Conservation (phyloP, 2,113 vertebrate species). For the Lasiurus cinereus region DNA sequence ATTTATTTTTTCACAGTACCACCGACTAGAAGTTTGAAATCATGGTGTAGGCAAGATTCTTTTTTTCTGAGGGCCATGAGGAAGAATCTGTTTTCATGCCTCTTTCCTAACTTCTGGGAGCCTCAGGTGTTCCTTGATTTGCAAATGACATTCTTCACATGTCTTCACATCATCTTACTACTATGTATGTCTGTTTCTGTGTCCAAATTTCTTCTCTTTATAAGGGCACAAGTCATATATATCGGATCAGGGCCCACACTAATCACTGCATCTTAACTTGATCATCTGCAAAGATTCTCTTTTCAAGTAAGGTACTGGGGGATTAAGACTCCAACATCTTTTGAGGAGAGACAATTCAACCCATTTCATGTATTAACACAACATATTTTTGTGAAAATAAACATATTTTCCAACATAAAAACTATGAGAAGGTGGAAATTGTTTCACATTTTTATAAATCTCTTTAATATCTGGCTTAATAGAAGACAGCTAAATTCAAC, state of each 20-base stretch:
- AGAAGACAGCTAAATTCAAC: background rate
- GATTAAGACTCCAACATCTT: background rate
- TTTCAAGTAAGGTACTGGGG: background rate
- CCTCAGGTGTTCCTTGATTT: background rate
- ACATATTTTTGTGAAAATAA: background rate
- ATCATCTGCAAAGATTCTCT: background rate
- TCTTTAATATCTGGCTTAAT: background rate
- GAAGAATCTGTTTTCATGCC: background rate
- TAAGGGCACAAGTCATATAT: background rate
- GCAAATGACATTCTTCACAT: background rate
- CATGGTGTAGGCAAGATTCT: too few relatives aligned
- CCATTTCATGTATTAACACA: background rate
- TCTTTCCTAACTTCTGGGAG: background rate
- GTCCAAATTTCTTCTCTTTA: background rate
- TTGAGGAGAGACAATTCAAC: background rate
- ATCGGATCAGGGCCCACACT: background rate
- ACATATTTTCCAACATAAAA: conserved; percentile 14
- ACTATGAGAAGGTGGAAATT: background rate
- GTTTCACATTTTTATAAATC: conserved; percentile 42
- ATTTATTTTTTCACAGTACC: background rate
- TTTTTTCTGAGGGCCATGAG: background rate
- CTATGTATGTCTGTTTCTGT: background rate
- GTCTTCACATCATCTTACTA: background rate
- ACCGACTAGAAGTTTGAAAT: background rate
- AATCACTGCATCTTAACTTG: background rate